These are phyloP conservation scores for Hippasteria phrygiana DNA, from an alignment of 53 echinoderm and acorn worm species.

Conservation along the genomic window DNA sequence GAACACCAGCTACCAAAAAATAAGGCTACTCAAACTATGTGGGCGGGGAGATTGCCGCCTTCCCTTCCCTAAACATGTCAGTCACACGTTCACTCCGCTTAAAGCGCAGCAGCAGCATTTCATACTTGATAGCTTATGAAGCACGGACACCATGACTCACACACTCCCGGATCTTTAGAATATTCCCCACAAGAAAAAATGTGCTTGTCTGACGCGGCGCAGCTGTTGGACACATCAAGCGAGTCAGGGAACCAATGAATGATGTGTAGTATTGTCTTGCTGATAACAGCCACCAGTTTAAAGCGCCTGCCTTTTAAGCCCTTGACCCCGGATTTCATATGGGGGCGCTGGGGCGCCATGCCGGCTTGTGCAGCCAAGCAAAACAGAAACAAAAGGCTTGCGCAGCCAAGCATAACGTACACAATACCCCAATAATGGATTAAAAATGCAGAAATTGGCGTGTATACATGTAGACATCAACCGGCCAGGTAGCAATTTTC, in stretches of 20 bases:
- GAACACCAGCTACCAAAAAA: no score
- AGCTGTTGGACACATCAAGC: slow-evolving; percentile 36
- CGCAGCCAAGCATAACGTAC: no score
- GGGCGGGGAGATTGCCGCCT: neutral
- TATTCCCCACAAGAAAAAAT: neutral
- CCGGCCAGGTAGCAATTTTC: no score
- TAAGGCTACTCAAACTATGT: neutral
- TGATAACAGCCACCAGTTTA: neutral
- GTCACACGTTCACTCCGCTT: neutral
- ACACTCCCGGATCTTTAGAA: neutral
- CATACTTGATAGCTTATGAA: neutral
- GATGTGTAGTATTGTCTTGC: neutral
- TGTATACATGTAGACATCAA: no score
- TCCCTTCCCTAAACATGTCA: neutral
- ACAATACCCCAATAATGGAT: no score
- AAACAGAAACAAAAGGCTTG: no score
- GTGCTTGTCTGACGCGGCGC: neutral
- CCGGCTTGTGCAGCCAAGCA: no score
- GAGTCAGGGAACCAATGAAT: neutral
- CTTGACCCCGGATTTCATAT: no score
- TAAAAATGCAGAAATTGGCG: no score
- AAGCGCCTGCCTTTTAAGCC: neutral
- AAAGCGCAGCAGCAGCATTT: neutral
- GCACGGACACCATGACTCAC: neutral
- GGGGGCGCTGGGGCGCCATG: no score